Conservation (phyloP, 1,140 invertebrate genomes). For the Listronotus oregonensis region DNA sequence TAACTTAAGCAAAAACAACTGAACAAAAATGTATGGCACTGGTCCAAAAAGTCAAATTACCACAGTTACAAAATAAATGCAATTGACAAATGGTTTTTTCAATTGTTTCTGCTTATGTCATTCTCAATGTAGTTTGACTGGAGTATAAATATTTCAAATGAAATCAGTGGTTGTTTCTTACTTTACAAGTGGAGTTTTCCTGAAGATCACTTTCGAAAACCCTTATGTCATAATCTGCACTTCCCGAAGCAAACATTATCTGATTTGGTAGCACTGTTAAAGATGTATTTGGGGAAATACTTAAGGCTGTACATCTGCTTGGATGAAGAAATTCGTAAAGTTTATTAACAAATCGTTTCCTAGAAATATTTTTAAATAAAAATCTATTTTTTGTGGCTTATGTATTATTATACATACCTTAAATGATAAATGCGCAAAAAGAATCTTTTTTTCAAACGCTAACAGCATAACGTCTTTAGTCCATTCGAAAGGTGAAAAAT, state of each 20-base stretch:
- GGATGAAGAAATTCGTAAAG: slow-evolving; percentile 59
- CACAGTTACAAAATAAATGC: too few relatives aligned
- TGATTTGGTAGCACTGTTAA: slow-evolving; percentile 64
- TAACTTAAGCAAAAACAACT: neutral
- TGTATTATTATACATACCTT: slow-evolving; percentile 33
- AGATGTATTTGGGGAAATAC: slow-evolving; percentile 68
- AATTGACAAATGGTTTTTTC: too few relatives aligned
- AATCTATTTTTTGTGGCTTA: neutral
- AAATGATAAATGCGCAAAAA: slow-evolving; percentile 45
- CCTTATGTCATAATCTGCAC: slow-evolving; percentile 62
- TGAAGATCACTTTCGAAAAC: slow-evolving; percentile 64
- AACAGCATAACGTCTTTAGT: slow-evolving; percentile 53
- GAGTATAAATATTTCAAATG: too few relatives aligned
- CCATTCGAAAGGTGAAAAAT: slow-evolving; percentile 52
- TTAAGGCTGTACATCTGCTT: slow-evolving; percentile 60
- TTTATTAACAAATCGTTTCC: slow-evolving; percentile 46
- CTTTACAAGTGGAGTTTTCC: slow-evolving; percentile 57
- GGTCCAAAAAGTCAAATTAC: too few relatives aligned
- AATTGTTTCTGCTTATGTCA: too few relatives aligned
- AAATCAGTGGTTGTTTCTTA: slow-evolving; percentile 43
- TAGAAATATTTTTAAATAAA: slow-evolving; percentile 35
- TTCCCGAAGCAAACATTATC: slow-evolving; percentile 63
- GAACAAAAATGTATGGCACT: too few relatives aligned
- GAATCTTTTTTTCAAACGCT: slow-evolving; percentile 49
- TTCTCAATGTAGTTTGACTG: too few relatives aligned